phyloP scores from a whole-genome alignment of 2,888 invertebrate genomes.

The Leptogaster cylindrica region DNA sequence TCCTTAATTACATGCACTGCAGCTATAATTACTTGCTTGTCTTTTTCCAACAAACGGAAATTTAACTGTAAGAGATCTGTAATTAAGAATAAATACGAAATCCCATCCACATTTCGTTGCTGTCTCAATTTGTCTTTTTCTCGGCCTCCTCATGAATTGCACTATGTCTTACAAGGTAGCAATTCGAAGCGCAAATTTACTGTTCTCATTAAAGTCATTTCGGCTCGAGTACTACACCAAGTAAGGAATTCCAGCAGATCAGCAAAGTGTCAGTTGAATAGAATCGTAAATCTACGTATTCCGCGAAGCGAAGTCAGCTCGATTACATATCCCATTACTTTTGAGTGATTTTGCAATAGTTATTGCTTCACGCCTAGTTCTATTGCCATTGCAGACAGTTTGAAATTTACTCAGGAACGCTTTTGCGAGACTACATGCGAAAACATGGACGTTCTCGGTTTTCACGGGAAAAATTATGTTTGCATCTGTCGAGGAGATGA shows the following conservation, averaged over 20 bases:
- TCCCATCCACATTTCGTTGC: too few relatives aligned
- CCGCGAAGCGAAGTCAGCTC: conserved; percentile 12
- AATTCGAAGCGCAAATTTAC: conserved; percentile 10
- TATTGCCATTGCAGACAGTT: not conserved
- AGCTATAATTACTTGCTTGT: too few relatives aligned
- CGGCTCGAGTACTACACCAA: conserved; percentile 31
- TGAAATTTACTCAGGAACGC: not conserved
- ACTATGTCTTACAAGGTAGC: conserved; percentile 4
- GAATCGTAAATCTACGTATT: conserved; percentile 44
- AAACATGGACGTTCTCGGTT: not conserved
- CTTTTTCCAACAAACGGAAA: too few relatives aligned
- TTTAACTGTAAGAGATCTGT: too few relatives aligned
- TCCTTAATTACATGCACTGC: too few relatives aligned
- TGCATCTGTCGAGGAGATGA: too few relatives aligned
- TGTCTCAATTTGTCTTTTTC: conserved; percentile 18
- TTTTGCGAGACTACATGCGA: not conserved
- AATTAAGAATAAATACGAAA: too few relatives aligned
- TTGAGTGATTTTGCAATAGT: conserved; percentile 32
- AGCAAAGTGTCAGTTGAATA: conserved; percentile 44
- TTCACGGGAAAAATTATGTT: too few relatives aligned
- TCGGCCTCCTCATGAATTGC: not conserved
- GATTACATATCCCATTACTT: conserved; percentile 32
- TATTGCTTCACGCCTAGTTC: conserved; percentile 31
- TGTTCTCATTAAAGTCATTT: conserved; percentile 34
- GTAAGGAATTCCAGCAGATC: conserved; percentile 20